These are phyloP conservation scores for Scortum barcoo DNA, from an alignment of 2,113 vertebrate species.

Conservation along the genomic window DNA sequence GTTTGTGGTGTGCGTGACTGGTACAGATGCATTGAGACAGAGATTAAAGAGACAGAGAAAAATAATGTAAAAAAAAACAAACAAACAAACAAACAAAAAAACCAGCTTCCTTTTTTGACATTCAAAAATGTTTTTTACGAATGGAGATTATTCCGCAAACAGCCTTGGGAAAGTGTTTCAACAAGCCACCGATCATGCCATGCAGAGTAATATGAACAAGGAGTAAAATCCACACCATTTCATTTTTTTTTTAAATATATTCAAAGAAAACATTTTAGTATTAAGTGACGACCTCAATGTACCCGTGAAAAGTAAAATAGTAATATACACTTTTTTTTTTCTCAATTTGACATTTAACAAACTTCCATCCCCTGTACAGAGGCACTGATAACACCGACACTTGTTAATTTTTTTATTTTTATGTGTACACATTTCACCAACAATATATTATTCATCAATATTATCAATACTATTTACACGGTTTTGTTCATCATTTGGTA, in stretches of 20 bases:
- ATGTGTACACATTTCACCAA: conserved; percentile 79
- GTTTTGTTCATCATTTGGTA: conserved; percentile 78
- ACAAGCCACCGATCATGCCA: conserved; percentile 83
- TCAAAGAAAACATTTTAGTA: conserved; percentile 70
- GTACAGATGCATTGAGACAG: conserved; percentile 37
- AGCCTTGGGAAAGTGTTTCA: conserved; percentile 72
- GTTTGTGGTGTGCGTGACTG: conserved; percentile 30
- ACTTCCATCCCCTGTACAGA: conserved; percentile 71
- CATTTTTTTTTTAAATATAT: conserved; percentile 60
- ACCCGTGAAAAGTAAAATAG: conserved; percentile 78
- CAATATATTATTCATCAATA: conserved; percentile 78
- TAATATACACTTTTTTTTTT: conserved; percentile 66
- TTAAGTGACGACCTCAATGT: conserved; percentile 69
- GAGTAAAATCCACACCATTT: conserved; percentile 74
- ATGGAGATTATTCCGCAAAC: conserved; percentile 54
- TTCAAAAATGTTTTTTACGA: conserved; percentile 64
- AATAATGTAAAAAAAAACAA: too few relatives aligned
- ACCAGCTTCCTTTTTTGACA: conserved; percentile 42
- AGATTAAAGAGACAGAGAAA: conserved; percentile 13
- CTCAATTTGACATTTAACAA: conserved; percentile 68
- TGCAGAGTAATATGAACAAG: conserved; percentile 81
- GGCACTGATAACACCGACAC: conserved; percentile 77
- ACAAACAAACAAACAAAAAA: background rate
- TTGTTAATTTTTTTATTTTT: conserved; percentile 57
- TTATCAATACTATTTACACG: conserved; percentile 82